Conservation (phyloP, 2,797 vertebrate genomes). For the Cyprinodon diabolis region DNA sequence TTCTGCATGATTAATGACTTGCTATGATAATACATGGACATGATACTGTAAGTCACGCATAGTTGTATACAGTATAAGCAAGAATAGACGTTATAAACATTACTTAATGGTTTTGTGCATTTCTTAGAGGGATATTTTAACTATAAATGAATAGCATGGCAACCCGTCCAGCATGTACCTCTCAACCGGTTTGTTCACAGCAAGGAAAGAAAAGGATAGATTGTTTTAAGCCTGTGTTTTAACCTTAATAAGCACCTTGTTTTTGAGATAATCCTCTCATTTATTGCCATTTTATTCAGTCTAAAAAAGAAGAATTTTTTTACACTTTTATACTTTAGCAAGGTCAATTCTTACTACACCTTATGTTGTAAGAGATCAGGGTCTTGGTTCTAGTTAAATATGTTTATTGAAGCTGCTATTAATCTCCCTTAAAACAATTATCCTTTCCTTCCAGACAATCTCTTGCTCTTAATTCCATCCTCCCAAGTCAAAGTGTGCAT, state of each 20-base stretch:
- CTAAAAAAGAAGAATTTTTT: background rate
- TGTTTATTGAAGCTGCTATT: constrained; percentile 11
- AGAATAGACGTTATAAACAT: too few relatives aligned
- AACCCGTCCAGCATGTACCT: background rate
- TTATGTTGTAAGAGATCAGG: constrained; percentile 5
- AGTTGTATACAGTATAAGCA: too few relatives aligned
- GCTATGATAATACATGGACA: too few relatives aligned
- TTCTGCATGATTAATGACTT: too few relatives aligned
- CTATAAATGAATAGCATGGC: background rate
- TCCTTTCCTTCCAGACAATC: background rate
- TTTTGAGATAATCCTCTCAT: background rate
- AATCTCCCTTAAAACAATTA: background rate
- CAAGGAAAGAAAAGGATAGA: background rate
- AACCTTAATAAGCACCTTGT: constrained; percentile 6
- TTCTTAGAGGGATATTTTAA: too few relatives aligned
- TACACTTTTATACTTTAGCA: background rate
- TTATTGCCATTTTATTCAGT: background rate
- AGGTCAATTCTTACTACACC: background rate
- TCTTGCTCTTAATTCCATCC: background rate
- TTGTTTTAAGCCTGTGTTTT: background rate
- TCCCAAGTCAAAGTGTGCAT: constrained; percentile 29
- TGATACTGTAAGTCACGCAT: too few relatives aligned
- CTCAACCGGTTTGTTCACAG: background rate
- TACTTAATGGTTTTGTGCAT: too few relatives aligned
- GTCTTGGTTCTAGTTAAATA: background rate